phyloP scores from a whole-genome alignment of 1,140 invertebrate species.

The Diplogasteroides magnus region DNA sequence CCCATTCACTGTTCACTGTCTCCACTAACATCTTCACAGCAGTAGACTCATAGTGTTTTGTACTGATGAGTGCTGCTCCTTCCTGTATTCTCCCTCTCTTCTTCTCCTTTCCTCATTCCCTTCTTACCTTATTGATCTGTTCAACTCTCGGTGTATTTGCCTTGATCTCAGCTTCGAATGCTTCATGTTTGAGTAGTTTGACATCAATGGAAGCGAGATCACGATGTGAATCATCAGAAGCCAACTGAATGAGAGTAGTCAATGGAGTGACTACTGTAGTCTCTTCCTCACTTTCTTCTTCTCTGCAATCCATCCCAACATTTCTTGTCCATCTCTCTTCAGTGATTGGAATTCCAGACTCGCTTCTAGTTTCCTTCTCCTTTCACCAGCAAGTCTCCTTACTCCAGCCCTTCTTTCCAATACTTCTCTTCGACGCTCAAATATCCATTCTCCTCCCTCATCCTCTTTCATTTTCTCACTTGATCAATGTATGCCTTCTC shows the following conservation, averaged over 20 bases:
- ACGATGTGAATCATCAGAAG: constrained; percentile 83
- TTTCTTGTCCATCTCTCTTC: constrained; percentile 78
- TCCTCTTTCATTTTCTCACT: constrained; percentile 6
- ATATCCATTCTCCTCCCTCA: neutral
- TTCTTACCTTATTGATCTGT: constrained; percentile 62
- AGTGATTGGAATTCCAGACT: constrained; percentile 78
- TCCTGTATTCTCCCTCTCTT: constrained; percentile 55
- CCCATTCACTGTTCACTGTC: constrained; percentile 28
- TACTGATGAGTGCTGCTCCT: constrained; percentile 67
- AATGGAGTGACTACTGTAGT: neutral
- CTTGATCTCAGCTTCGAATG: constrained; percentile 86
- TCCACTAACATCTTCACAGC: constrained; percentile 67
- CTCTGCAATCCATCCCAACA: constrained; percentile 80
- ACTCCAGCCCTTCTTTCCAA: constrained; percentile 69
- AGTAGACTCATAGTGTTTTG: constrained; percentile 67
- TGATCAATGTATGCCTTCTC: constrained; percentile 57
- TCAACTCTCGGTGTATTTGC: constrained; percentile 82
- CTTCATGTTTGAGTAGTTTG: constrained; percentile 93
- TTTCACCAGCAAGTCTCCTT: constrained; percentile 68
- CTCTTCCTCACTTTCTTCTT: constrained; percentile 70
- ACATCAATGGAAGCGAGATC: constrained; percentile 83
- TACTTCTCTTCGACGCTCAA: constrained; percentile 69
- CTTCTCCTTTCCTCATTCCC: constrained; percentile 61
- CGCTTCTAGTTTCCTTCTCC: constrained; percentile 69
- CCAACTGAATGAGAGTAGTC: neutral